phyloP scores from a whole-genome alignment of 1,140 invertebrate genomes.

The Heliconius hermathena region DNA sequence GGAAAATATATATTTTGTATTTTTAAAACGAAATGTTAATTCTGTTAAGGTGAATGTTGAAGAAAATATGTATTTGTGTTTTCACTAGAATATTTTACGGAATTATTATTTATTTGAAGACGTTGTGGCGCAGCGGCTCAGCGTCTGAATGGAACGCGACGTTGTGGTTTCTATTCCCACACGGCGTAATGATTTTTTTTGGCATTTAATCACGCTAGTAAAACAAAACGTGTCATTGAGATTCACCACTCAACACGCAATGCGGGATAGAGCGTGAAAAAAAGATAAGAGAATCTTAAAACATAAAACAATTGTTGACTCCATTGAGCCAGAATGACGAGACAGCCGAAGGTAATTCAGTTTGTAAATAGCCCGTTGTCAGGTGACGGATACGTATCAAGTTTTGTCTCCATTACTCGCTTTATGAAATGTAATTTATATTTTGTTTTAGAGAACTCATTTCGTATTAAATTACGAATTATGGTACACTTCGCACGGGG shows the following conservation, averaged over 20 bases:
- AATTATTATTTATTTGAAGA: too few species aligned
- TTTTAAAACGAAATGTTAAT: constrained; percentile 4
- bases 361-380: constrained; percentile 16
- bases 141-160: too few species aligned
- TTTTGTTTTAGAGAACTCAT: constrained; percentile 20
- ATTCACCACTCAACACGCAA: too few species aligned
- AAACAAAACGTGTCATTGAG: too few species aligned
- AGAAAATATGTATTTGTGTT: not conserved
- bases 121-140: too few species aligned
- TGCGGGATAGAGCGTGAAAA: not conserved
- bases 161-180: too few species aligned
- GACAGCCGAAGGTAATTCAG: not conserved
- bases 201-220: too few species aligned
- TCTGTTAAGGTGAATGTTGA: not conserved
- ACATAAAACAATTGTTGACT: not conserved
- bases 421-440: constrained; percentile 18
- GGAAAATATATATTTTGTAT: constrained; percentile 6
- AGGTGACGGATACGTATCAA: constrained; percentile 25
- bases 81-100: too few species aligned
- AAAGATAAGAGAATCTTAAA: not conserved
- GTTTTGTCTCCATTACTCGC: constrained; percentile 15
- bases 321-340: not conserved
- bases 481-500: not conserved
- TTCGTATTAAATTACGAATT: constrained; percentile 25
- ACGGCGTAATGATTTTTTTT: too few species aligned